phyloP scores from a whole-genome alignment of 2,113 vertebrate species.

The Hystrix brachyura region DNA sequence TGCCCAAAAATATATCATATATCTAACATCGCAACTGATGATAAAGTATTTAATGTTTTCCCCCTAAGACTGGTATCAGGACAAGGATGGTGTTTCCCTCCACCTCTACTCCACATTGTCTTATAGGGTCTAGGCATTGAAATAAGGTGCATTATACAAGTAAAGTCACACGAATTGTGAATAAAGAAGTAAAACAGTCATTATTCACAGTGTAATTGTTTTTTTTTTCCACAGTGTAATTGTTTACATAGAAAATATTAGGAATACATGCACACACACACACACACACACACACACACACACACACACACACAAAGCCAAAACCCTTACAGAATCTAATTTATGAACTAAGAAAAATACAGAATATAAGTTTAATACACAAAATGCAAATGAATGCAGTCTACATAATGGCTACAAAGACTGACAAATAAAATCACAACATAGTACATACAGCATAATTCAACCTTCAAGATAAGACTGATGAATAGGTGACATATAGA shows the following conservation, averaged over 20 bases:
- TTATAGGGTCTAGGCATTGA: not conserved
- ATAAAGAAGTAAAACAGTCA: constrained; percentile 21
- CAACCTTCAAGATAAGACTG: not conserved
- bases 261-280: not conserved
- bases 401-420: not conserved
- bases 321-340: not conserved
- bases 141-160: not conserved
- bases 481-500: not conserved
- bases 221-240: not conserved
- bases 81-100: not conserved
- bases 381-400: not conserved
- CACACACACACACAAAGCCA: not conserved
- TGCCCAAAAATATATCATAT: not conserved
- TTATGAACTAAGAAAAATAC: not conserved
- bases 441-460: not conserved
- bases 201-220: not conserved
- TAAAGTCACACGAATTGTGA: not conserved
- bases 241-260: not conserved
- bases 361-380: not conserved
- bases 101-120: not conserved
- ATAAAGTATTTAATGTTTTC: not conserved
- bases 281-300: not conserved
- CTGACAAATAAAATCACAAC: constrained; percentile 35
- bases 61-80: not conserved
- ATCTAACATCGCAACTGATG: not conserved